Evolutionary conservation across 1,140 invertebrate species (phyloP).

Genomic region (Drosophila pandora): DNA sequence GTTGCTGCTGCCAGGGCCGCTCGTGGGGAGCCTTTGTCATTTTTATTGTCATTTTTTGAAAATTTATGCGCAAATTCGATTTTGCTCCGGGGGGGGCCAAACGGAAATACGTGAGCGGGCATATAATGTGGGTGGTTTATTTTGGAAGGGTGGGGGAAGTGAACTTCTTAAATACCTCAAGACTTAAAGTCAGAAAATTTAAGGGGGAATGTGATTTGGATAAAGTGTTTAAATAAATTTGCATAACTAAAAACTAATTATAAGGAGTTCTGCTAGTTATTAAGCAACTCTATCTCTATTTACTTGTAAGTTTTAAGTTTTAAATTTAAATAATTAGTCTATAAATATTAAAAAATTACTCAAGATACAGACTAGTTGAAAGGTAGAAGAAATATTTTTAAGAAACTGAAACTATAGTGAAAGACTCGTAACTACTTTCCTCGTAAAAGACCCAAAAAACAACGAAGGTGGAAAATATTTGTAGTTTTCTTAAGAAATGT

Average conservation of each 20-base stretch:
- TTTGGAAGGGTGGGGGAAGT: neutral
- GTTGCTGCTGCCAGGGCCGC: constrained; percentile 8
- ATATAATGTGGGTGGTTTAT: constrained; percentile 21
- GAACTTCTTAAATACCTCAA: neutral
- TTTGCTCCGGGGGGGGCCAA: constrained; percentile 13
- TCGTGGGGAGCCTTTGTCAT: constrained; percentile 50
- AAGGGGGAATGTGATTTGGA: neutral
- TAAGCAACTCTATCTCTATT: too few relatives aligned
- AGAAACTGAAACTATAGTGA: neutral
- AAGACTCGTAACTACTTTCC: constrained; percentile 22
- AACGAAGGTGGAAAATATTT: constrained; percentile 57
- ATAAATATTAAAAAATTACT: constrained; percentile 48
- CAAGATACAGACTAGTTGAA: constrained; percentile 45
- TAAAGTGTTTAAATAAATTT: constrained; percentile 11
- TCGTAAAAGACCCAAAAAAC: constrained; percentile 35
- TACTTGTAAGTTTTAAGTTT: neutral
- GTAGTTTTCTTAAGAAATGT: constrained; percentile 64
- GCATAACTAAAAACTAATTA: neutral
- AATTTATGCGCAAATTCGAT: constrained; percentile 72
- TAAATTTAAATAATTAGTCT: neutral
- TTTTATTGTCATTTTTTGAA: constrained; percentile 66
- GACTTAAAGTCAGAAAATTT: constrained; percentile 26
- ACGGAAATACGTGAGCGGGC: constrained; percentile 29
- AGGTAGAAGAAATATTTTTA: constrained; percentile 9
- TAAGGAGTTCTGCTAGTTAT: too few relatives aligned